phyloP scores from a whole-genome alignment of 2,113 vertebrate species.

The Corvus moneduloides region DNA sequence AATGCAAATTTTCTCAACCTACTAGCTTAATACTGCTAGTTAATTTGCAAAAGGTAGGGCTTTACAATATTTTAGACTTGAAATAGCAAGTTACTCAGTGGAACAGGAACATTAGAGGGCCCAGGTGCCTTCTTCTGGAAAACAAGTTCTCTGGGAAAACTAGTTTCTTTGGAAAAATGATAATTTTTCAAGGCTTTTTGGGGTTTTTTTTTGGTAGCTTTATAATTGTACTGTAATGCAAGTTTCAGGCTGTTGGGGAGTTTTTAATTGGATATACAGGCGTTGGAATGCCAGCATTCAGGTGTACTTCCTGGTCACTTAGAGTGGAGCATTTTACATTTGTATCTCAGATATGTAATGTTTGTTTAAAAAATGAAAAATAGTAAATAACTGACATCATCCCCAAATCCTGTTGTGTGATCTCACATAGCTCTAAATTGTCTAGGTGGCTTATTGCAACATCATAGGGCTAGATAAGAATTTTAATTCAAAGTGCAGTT shows the following conservation, averaged over 20 bases:
- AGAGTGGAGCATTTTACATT: neutral
- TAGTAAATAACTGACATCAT: neutral
- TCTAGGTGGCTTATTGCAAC: neutral
- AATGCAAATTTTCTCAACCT: neutral
- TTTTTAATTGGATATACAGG: neutral
- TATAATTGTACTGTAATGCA: neutral
- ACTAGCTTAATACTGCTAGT: neutral
- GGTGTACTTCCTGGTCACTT: neutral
- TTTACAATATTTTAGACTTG: neutral
- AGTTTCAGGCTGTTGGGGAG: neutral
- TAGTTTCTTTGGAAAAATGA: neutral
- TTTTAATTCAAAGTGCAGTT: neutral
- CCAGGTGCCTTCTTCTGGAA: neutral
- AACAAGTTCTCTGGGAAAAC: neutral
- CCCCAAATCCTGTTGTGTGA: neutral
- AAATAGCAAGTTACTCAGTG: neutral
- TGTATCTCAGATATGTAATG: neutral
- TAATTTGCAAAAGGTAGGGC: neutral
- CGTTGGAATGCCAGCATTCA: neutral
- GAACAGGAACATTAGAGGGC: neutral
- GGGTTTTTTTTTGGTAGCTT: neutral
- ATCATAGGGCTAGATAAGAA: neutral
- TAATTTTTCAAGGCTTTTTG: neutral
- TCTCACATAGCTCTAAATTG: neutral
- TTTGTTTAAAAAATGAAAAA: neutral